A percentile compares a stretch with the other conserved stretches of the same genome.
Evolutionary conservation across 2,888 invertebrate species (phyloP).

Genomic region (Petrolisthes cinctipes): DNA sequence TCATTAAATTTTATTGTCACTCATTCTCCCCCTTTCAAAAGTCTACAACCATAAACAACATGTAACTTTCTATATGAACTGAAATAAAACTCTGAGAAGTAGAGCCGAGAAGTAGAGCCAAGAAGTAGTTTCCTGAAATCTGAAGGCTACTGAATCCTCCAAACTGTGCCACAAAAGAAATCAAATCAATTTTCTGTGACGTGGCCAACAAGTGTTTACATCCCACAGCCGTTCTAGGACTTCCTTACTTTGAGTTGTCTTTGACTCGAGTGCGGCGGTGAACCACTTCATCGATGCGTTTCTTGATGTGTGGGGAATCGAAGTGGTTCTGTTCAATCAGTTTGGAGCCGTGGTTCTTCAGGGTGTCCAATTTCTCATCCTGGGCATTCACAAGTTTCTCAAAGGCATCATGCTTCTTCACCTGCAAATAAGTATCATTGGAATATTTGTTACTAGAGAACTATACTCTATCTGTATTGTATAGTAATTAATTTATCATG

Average conservation of each 20-base stretch:
- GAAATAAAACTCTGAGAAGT: no score
- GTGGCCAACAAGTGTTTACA: no score
- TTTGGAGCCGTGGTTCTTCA: conserved; percentile 88
- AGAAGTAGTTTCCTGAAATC: neutral
- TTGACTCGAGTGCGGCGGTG: conserved; percentile 78
- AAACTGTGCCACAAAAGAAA: neutral
- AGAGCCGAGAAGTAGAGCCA: neutral
- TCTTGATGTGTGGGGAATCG: conserved; percentile 81
- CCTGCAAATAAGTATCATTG: conserved; percentile 67
- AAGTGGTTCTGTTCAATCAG: conserved; percentile 91
- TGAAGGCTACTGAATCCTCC: neutral
- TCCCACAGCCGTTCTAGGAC: no score
- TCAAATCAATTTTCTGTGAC: no score
- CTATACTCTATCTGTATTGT: neutral
- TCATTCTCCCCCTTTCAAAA: no score
- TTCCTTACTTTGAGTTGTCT: conserved; percentile 69
- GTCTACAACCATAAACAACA: no score
- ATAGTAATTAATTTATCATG: no score
- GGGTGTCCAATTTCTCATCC: conserved; percentile 86
- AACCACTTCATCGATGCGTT: conserved; percentile 81
- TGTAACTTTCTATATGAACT: no score
- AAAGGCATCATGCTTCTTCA: conserved; percentile 95
- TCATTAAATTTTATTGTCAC: neutral
- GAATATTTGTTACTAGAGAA: neutral
- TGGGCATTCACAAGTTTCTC: conserved; percentile 89